These are phyloP conservation scores for Bombus waltoni DNA, from an alignment of 1,140 invertebrate species.

Conservation along the genomic window DNA sequence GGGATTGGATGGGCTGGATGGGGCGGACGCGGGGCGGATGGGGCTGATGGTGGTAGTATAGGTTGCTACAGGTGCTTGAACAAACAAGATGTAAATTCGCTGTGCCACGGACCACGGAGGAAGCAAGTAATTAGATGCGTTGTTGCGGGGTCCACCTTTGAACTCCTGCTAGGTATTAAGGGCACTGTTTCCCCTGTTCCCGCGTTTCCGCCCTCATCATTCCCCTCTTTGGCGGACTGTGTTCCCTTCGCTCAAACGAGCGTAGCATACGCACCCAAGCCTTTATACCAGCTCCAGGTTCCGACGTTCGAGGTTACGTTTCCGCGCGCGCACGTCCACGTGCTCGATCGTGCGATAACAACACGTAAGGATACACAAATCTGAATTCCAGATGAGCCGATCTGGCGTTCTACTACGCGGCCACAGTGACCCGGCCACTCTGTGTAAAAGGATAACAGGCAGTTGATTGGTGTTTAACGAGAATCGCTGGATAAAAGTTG, in stretches of 20 bases:
- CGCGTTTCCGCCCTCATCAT: background rate
- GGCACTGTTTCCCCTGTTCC: constrained; percentile 64
- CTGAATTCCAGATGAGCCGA: constrained; percentile 20
- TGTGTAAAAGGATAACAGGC: background rate
- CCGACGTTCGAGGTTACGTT: constrained; percentile 5
- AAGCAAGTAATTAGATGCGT: constrained; percentile 81
- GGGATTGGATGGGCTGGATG: background rate
- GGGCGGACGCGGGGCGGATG: background rate
- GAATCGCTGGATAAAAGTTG: background rate
- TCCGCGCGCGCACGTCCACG: constrained; percentile 43
- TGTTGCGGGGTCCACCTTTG: constrained; percentile 79
- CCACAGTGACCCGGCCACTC: background rate
- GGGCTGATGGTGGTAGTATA: constrained; percentile 42
- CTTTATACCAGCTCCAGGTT: constrained; percentile 20
- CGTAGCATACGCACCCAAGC: constrained; percentile 37
- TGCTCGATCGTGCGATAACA: constrained; percentile 51
- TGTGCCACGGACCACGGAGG: constrained; percentile 69
- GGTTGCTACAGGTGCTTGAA: constrained; percentile 74
- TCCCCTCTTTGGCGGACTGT: constrained; percentile 40
- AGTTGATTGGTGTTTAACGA: background rate
- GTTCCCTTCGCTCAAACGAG: constrained; percentile 43
- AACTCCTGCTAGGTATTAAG: constrained; percentile 76
- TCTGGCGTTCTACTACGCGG: background rate
- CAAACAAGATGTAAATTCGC: constrained; percentile 80
- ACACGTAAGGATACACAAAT: constrained; percentile 63